Evolutionary conservation across 2,888 invertebrate species (phyloP).

Genomic region (Caenorhabditis sp.): DNA sequence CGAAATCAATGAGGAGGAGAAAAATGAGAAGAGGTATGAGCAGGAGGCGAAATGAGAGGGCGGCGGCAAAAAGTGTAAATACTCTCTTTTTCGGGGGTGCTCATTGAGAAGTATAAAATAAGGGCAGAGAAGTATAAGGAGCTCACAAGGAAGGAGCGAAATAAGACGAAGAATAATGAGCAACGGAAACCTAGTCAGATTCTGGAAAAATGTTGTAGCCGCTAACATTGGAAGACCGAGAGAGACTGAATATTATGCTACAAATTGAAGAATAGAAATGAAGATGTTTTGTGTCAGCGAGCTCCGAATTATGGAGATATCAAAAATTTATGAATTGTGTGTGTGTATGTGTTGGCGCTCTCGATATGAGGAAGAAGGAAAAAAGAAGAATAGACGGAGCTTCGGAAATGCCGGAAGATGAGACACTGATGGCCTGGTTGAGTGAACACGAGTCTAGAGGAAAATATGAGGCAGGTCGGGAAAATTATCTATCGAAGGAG

Average conservation of each 20-base stretch:
- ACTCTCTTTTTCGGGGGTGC: background rate
- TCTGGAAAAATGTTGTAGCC: no score
- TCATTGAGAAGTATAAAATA: constrained; percentile 27
- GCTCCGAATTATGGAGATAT: constrained; percentile 61
- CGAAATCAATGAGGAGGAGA: background rate
- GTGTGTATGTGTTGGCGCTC: constrained; percentile 11
- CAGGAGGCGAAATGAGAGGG: background rate
- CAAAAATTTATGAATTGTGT: constrained; percentile 63
- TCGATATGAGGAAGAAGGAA: background rate
- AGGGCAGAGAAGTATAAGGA: background rate
- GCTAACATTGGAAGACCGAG: background rate
- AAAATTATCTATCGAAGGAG: constrained; percentile 43
- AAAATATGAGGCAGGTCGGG: constrained; percentile 5
- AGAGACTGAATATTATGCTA: background rate
- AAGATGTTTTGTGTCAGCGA: constrained; percentile 50
- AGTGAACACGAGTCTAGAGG: constrained; percentile 46
- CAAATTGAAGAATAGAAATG: constrained; percentile 9
- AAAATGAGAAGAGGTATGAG: background rate
- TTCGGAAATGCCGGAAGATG: no score
- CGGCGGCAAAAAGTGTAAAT: background rate
- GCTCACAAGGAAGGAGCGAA: background rate
- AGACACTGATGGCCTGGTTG: constrained; percentile 38
- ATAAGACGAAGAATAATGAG: constrained; percentile 33
- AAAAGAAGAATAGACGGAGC: constrained; percentile 16
- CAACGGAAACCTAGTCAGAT: constrained; percentile 11